Evolutionary conservation across 2,113 vertebrate species (phyloP), one percentile per base, ranked within the genome.

Genomic region (Amia ocellicauda): DNA sequence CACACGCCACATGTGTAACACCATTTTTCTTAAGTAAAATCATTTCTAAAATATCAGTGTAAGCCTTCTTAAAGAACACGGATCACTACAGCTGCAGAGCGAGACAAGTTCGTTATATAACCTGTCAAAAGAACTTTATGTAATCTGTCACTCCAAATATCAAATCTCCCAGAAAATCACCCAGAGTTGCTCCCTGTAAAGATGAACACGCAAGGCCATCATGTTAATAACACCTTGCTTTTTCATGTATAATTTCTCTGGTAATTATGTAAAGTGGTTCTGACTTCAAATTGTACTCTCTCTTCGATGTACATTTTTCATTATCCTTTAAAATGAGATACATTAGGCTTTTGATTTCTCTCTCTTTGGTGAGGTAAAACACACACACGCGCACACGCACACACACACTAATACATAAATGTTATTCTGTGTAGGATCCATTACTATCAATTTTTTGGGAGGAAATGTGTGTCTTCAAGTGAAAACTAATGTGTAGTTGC

Each of bases 291-390:
- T 29, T 19, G 53, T n/a, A 55, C 23, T 16, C 26, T 27, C 22
- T n/a, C 28, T 28, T 29, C 26, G 53, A 28, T 55, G 53, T 28
- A 28, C 53, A 55, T 22, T 28, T 55, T 55, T 28, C 24, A 29
- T 55, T 55, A 28, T 5, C 14, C 26, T 55, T 29, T 28, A 28
- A 55, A 55, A 55, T 24, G 26, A 29, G 26, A 3, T 78, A 77
- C 80, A 70, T 72, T 40, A 75, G 80, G 75, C 64, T 74, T 75
- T 78, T 80, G 77, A 53, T 51, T 71, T 79, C 79, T 80, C 79
- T 67, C 58, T 68, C 64, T 72, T 47, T 61, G 59, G 11, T 24
- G 24, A 29, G 28, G 56, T 20, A 58, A 65, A 41, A 58, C 64
- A 59, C 47, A 41, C 1, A 47, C 36, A 75, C 36, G 63, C 60